Evolutionary conservation across 1,140 invertebrate species (phyloP).

Genomic region (Melitaea cinxia): DNA sequence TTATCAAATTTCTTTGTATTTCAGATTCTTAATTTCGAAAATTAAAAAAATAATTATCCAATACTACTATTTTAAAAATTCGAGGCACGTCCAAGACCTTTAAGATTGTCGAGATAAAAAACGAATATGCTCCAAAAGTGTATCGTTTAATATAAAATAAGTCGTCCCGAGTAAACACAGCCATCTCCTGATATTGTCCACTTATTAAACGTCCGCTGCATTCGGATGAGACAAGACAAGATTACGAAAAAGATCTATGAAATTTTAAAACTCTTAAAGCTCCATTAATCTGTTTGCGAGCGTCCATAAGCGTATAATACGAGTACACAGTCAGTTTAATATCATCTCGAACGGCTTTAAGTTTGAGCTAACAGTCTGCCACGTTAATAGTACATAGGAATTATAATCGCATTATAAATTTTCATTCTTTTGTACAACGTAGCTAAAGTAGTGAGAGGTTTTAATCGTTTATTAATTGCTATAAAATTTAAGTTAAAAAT

Average conservation of each 20-base stretch:
- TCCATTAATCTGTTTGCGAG: conserved; percentile 30
- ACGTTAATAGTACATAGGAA: conserved; percentile 6
- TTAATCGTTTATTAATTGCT: not conserved
- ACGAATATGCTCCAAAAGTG: not conserved
- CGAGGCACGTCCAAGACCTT: too few relatives aligned
- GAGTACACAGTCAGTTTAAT: not conserved
- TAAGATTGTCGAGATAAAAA: too few relatives aligned
- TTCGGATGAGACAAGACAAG: conserved; percentile 20
- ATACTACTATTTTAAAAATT: too few relatives aligned
- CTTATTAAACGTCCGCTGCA: conserved; percentile 19
- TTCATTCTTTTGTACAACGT: not conserved
- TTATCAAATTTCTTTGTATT: too few relatives aligned
- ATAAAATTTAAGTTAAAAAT: not conserved
- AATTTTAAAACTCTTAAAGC: conserved; percentile 1
- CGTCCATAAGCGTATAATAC: conserved; percentile 10
- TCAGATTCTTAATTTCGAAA: too few relatives aligned
- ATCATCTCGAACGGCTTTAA: conserved; percentile 22
- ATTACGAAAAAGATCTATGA: conserved; percentile 22
- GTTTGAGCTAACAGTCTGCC: conserved; percentile 14
- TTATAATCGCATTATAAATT: conserved; percentile 10
- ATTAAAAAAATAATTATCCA: too few relatives aligned
- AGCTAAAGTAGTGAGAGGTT: not conserved
- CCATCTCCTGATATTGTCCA: not conserved
- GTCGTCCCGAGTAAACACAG: conserved; percentile 7
- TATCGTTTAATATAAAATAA: conserved; percentile 1